A percentile compares a stretch with the other conserved stretches of the same genome.
Conservation (phyloP, 1,140 invertebrate genomes). For the Bombus ignitus region DNA sequence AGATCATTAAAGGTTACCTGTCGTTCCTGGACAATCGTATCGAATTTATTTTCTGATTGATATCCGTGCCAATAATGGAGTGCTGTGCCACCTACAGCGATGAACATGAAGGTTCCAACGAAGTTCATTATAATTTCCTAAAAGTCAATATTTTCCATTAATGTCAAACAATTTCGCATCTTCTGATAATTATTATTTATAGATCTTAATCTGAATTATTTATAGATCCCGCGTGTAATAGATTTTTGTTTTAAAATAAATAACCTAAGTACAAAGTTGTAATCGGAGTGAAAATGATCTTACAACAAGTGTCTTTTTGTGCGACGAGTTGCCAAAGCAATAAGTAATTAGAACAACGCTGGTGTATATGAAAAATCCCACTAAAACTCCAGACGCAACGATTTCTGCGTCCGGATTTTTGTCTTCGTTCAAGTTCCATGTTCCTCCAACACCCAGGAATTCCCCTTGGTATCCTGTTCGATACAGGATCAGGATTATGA, state of each 20-base stretch:
- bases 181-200: no score
- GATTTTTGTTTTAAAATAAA: not conserved
- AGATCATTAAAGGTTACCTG: constrained; percentile 81
- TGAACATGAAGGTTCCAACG: constrained; percentile 91
- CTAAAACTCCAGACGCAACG: constrained; percentile 91
- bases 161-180: not conserved
- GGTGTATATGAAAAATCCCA: constrained; percentile 93
- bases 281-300: constrained; percentile 61
- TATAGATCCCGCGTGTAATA: not conserved
- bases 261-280: no score
- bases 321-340: constrained; percentile 89
- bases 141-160: not conserved
- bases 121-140: constrained; percentile 95
- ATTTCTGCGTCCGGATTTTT: constrained; percentile 93
- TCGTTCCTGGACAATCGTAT: constrained; percentile 86
- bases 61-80: constrained; percentile 94
- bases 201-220: no score
- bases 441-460: constrained; percentile 92
- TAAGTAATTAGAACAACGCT: constrained; percentile 87
- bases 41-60: constrained; percentile 88
- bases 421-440: constrained; percentile 94
- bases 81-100: constrained; percentile 91
- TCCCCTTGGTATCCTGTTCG: constrained; percentile 90
- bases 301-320: constrained; percentile 86
- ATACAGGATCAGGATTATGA: constrained; percentile 91